Evolutionary conservation across 2,888 invertebrate species (phyloP).

Genomic region (Pediacus dermestoides): DNA sequence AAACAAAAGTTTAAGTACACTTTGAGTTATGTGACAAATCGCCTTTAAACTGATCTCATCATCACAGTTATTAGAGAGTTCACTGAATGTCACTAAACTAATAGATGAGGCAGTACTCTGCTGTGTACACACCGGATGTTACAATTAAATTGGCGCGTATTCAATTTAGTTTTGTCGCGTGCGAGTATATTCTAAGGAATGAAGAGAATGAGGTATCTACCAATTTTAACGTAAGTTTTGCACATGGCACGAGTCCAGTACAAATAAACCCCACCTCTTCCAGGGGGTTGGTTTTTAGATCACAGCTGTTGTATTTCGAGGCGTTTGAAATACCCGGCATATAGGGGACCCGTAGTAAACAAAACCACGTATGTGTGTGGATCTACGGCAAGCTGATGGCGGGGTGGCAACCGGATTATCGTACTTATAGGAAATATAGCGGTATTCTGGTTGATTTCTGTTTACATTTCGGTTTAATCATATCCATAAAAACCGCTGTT

Average conservation of each 20-base stretch:
- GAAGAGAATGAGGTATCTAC: slow-evolving; percentile 28
- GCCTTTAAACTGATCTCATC: too few species aligned
- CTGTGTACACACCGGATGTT: slow-evolving; percentile 34
- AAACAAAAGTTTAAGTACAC: too few species aligned
- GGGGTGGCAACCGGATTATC: too few species aligned
- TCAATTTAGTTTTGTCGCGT: slow-evolving; percentile 41
- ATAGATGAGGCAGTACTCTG: too few species aligned
- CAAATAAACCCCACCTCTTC: slow-evolving; percentile 48
- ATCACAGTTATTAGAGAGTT: background rate
- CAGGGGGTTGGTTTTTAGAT: slow-evolving; percentile 48
- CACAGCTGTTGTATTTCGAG: slow-evolving; percentile 42
- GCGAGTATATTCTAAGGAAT: slow-evolving; percentile 39
- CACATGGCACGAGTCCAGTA: slow-evolving; percentile 50
- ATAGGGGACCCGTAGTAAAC: slow-evolving; percentile 32
- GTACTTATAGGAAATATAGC: too few species aligned
- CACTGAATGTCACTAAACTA: slow-evolving; percentile 6
- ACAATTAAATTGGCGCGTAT: slow-evolving; percentile 36
- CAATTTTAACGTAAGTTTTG: slow-evolving; percentile 32
- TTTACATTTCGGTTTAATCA: too few species aligned
- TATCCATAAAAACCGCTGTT: too few species aligned
- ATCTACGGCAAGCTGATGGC: too few species aligned
- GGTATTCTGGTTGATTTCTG: too few species aligned
- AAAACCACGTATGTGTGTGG: too few species aligned
- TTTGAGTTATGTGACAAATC: too few species aligned
- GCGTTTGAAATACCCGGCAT: slow-evolving; percentile 26